Base-by-base conservation (phyloP, 2,113 vertebrate species). In the Limanda limanda region DNA sequence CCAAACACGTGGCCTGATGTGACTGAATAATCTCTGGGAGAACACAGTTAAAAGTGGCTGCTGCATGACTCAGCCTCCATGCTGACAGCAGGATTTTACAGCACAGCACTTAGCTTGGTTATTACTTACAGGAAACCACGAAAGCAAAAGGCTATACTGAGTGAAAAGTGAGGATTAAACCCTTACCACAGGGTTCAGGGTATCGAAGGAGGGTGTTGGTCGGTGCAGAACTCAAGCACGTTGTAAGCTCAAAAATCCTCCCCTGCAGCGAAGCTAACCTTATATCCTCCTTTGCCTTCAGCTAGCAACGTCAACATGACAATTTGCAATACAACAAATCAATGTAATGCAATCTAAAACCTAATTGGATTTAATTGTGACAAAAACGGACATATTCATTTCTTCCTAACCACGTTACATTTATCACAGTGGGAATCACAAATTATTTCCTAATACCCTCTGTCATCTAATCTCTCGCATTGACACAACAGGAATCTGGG, bases 381-480 rank as follows among this genome's bases (percentile, higher is more conserved):
- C 79, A 74, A 88, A 88, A 87, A 88, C 75, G 74, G 85, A 87
- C 84, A 90, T 86, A 85, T 91, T 91, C 90, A 87, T 90, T 88
- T 79, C 80, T 83, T 82, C 42, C 78, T 91, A 91, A 93, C 81
- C 18, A 27, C 82, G 81, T 93, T 91, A 91, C 21, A 48, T 83
- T 89, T 67, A 90, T 90, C 90, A 89, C 83, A 62, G 85, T 66
- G 75, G 88, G 83, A 81, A 86, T 89, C 87, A 88, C 87, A 90
- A 78, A 92, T 88, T 57, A 89, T 92, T 88, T 89, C 81, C 85
- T 90, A 90, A 92, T 89, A 86, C 83, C 85, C 68, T 68, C 83
- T 88, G 88, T 91, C 90, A 83, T 92, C 92, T 92, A 84, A 93
- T 93, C 89, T 89, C 85, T 85, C 68, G 75, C 72, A 77, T 88